Base-by-base conservation (phyloP, 2,113 vertebrate species). In the Dissostichus mawsoni region DNA sequence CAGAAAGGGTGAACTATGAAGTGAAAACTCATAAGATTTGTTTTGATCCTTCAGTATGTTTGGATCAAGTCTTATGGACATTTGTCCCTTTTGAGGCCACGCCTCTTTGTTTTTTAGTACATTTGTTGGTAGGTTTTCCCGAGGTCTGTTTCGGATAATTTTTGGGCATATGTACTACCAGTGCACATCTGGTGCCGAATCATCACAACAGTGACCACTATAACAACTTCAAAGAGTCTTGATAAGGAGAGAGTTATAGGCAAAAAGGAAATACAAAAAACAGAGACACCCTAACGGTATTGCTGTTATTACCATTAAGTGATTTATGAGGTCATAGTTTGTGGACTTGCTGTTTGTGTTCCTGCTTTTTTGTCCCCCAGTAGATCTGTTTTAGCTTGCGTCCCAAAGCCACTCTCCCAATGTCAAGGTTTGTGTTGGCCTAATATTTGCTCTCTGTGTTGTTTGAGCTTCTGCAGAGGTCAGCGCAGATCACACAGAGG, bases 391-490 rank as follows among this genome's bases (percentile, higher is more conserved):
- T 41, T 7, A 76, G 23, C 8, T n/a, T 56, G 20, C 33, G 5
- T 65, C 45, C 17, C 1, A 0, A 20, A 64, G n/a, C 41, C 8
- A 23, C 48, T 45, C 41, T 48, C 57, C 44, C 81, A 87, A 74
- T 83, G 75, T 87, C 81, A 83, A 76, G 77, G 68, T 84, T 82
- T 85, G 83, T 66, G 69, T 80, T 10, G 13, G 56, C n/a, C 74
- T 62, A 87, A 82, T 90, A 90, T 89, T 92, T 83, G 70, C 77
- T 67, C 51, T 72, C 8, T 0, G 25, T 59, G 70, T 45, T 77
- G 70, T 83, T 70, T 78, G 61, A 84, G 73, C 64, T 66, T 62
- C 33, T 48, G 70, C 62, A 69, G 63, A 82, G 76, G 84, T 86
- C 84, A 57, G 18, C 1, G 33, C 51, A 84, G 52, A 83, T 76